Evolutionary conservation across 2,113 vertebrate genomes (phyloP).

Genomic region (Periophthalmus modestus): DNA sequence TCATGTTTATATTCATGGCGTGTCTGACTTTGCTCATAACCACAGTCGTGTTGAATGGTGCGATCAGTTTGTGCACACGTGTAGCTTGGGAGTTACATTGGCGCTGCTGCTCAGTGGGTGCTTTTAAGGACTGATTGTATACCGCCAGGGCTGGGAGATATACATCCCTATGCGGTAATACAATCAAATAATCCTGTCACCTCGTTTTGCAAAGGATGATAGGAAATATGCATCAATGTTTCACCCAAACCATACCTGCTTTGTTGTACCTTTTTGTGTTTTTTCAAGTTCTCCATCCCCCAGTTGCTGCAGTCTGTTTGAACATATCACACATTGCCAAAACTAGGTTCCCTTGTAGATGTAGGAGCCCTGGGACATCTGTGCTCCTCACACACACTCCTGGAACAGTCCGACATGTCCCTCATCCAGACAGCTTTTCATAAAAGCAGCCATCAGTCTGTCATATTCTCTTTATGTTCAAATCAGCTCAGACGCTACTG

Average conservation of each 20-base stretch:
- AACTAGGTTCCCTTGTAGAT: constrained; percentile 31
- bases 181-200: background rate
- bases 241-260: constrained; percentile 15
- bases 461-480: constrained; percentile 9
- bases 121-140: constrained; percentile 24
- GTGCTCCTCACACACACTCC: constrained; percentile 17
- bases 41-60: constrained; percentile 37
- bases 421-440: constrained; percentile 26
- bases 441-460: background rate
- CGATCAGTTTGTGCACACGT: constrained; percentile 21
- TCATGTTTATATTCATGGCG: constrained; percentile 65
- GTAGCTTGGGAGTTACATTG: constrained; percentile 51
- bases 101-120: constrained; percentile 27
- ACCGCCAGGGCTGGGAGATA: constrained; percentile 10
- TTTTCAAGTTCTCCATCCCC: constrained; percentile 11
- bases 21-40: constrained; percentile 33
- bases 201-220: background rate
- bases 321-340: constrained; percentile 42
- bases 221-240: constrained; percentile 10
- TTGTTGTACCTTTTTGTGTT: background rate
- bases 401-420: constrained; percentile 14
- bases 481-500: constrained; percentile 10
- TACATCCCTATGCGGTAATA: background rate
- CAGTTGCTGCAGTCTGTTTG: constrained; percentile 10
- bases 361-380: constrained; percentile 34